Conservation (phyloP, 1,140 invertebrate species). For the Drosophila cardini region DNA sequence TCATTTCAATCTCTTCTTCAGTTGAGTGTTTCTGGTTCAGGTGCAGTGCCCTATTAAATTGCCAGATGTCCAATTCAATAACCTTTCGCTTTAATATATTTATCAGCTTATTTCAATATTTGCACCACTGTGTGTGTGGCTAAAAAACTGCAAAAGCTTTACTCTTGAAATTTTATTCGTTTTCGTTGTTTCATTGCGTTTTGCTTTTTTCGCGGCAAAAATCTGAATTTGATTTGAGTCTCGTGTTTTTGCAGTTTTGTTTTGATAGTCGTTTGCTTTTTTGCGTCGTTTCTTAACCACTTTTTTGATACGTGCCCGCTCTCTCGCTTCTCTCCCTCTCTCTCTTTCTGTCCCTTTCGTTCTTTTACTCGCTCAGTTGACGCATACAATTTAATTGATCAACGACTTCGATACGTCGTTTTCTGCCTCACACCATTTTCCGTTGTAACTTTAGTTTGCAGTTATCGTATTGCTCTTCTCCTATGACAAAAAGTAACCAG, state of each 20-base stretch:
- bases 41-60: slow-evolving; percentile 35
- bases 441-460: slow-evolving; percentile 2
- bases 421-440: neutral
- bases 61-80: slow-evolving; percentile 11
- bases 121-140: slow-evolving; percentile 5
- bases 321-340: neutral
- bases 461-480: slow-evolving; percentile 8
- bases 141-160: slow-evolving; percentile 7
- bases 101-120: slow-evolving; percentile 13
- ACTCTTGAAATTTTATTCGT: slow-evolving; percentile 10
- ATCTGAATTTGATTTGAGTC: slow-evolving; percentile 42
- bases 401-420: neutral
- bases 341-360: neutral
- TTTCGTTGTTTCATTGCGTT: slow-evolving; percentile 21
- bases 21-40: neutral
- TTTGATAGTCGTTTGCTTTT: slow-evolving; percentile 55
- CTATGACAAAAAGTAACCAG: slow-evolving; percentile 12
- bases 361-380: slow-evolving; percentile 1
- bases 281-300: slow-evolving; percentile 46
- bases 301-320: slow-evolving; percentile 6
- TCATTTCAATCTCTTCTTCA: neutral
- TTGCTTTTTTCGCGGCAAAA: slow-evolving; percentile 14
- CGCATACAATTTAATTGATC: slow-evolving; percentile 20
- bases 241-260: slow-evolving; percentile 59
- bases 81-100: slow-evolving; percentile 18